Conservation (phyloP, 2,113 vertebrate species). For the Cryptoleucopteryx plumbea region DNA sequence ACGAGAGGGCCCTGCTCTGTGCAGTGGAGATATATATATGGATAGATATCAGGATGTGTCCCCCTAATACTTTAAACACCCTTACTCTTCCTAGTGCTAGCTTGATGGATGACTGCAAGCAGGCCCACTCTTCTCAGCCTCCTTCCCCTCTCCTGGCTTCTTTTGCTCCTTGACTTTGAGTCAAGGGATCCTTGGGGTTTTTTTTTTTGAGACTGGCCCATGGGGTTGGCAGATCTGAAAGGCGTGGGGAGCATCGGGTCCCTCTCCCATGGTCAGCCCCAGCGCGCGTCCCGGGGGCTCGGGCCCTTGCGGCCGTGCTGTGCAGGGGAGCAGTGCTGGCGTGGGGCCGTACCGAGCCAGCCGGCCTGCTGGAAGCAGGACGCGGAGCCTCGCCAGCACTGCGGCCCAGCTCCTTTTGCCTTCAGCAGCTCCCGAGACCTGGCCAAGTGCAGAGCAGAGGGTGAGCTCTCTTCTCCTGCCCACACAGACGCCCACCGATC, state of each 20-base stretch:
- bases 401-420: neutral
- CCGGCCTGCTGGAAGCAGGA: rapidly evolving
- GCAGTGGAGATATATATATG: neutral
- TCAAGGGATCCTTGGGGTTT: neutral
- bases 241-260: neutral
- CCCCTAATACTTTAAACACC: neutral
- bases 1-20: neutral
- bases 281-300: neutral
- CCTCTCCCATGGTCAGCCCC: too few relatives aligned
- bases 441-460: rapidly evolving
- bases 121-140: neutral
- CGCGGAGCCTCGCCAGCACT: rapidly evolving
- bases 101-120: neutral
- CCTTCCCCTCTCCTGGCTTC: neutral
- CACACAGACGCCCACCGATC: rapidly evolving
- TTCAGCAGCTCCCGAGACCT: neutral
- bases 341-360: neutral
- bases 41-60: neutral
- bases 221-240: neutral
- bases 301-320: neutral
- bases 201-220: neutral
- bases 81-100: neutral
- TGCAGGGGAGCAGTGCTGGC: neutral
- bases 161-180: neutral
- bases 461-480: neutral